A percentile compares a stretch with the other conserved stretches of the same genome.
phyloP scores from a whole-genome alignment of 1,140 invertebrate species.

The Ectropis grisescens region DNA sequence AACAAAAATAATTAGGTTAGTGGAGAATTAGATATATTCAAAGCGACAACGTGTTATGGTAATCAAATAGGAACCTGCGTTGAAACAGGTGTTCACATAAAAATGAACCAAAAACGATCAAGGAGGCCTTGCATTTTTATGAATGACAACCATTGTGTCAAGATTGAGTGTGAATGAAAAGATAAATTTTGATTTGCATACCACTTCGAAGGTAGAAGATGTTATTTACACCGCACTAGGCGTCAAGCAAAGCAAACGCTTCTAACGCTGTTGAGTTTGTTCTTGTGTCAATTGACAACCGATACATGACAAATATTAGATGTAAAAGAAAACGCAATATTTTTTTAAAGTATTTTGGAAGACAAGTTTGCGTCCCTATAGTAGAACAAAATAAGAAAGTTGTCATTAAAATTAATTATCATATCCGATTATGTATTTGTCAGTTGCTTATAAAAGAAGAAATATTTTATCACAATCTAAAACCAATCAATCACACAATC shows the following conservation, averaged over 20 bases:
- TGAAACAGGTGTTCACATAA: slow-evolving; percentile 9
- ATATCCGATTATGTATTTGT: too few relatives aligned
- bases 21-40: too few relatives aligned
- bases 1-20: too few relatives aligned
- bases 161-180: slow-evolving; percentile 8
- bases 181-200: slow-evolving; percentile 8
- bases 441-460: too few relatives aligned
- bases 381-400: too few relatives aligned
- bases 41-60: slow-evolving; percentile 11
- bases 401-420: too few relatives aligned
- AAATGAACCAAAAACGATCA: slow-evolving; percentile 7
- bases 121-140: slow-evolving; percentile 12
- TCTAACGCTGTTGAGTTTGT: slow-evolving; percentile 2
- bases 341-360: too few relatives aligned
- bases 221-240: not conserved
- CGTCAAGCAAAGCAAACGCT: slow-evolving; percentile 2
- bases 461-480: too few relatives aligned
- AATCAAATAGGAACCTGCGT: slow-evolving; percentile 8
- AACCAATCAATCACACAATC: too few relatives aligned
- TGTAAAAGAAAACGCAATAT: slow-evolving; percentile 10
- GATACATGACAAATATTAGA: slow-evolving; percentile 6
- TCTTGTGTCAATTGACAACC: not conserved
- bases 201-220: slow-evolving; percentile 2
- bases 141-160: slow-evolving; percentile 11
- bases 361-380: too few relatives aligned